These are phyloP conservation scores for Haemorhous mexicanus DNA, from an alignment of 2,113 vertebrate genomes.

Conservation along the genomic window DNA sequence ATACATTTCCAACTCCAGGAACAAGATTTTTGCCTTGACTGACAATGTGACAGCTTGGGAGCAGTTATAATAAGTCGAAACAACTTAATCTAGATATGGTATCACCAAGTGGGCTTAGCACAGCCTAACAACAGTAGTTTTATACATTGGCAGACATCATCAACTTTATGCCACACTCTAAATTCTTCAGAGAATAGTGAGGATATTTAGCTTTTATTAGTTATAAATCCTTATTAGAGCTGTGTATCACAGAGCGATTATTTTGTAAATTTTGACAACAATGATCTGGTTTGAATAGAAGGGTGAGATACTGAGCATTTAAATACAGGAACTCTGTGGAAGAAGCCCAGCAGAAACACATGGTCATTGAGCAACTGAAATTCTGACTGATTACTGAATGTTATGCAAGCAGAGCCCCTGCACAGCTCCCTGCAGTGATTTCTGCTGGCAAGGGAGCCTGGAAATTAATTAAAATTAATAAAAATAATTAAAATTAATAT, in stretches of 20 bases:
- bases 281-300: background rate
- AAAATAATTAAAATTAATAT: background rate
- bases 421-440: background rate
- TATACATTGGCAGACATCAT: background rate
- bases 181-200: background rate
- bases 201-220: background rate
- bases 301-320: background rate
- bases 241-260: background rate
- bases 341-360: constrained; percentile 12
- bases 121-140: background rate
- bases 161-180: background rate
- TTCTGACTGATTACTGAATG: background rate
- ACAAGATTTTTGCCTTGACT: background rate
- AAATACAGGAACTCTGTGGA: background rate
- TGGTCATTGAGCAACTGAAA: background rate
- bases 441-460: background rate
- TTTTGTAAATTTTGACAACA: background rate
- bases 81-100: background rate
- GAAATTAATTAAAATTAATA: background rate
- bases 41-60: constrained; percentile 3
- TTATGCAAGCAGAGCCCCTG: background rate
- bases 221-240: background rate
- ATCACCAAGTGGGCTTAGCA: background rate
- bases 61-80: background rate
- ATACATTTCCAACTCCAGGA: background rate